Percentiles rank a stretch among this genome's conserved stretches.
Evolutionary conservation across 1,140 invertebrate genomes (phyloP).

Genomic region (Laodelphax striatellus): DNA sequence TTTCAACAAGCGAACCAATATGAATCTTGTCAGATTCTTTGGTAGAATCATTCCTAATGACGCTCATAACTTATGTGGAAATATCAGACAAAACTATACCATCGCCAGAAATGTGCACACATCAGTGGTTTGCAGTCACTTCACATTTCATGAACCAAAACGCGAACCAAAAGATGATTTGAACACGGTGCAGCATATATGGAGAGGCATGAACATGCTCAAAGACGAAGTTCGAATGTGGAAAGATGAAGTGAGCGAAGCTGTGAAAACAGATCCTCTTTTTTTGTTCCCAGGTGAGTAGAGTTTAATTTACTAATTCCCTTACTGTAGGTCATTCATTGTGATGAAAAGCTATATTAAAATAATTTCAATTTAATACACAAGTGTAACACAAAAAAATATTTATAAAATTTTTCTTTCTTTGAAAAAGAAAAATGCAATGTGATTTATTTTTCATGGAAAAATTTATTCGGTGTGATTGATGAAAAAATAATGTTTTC

Average conservation of each 20-base stretch:
- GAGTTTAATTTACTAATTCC: neutral
- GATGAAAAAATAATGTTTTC: slow-evolving; percentile 15
- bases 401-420: too few relatives aligned
- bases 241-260: slow-evolving; percentile 54
- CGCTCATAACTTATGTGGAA: too few relatives aligned
- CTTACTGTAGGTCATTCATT: too few relatives aligned
- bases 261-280: slow-evolving; percentile 44
- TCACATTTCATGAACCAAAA: neutral
- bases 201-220: slow-evolving; percentile 47
- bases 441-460: neutral
- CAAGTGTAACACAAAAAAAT: too few relatives aligned
- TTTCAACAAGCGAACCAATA: too few relatives aligned
- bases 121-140: neutral
- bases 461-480: neutral
- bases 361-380: too few relatives aligned
- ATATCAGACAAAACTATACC: too few relatives aligned
- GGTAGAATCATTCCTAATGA: too few relatives aligned
- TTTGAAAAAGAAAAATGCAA: too few relatives aligned
- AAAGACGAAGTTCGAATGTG: slow-evolving; percentile 53
- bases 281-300: slow-evolving; percentile 38
- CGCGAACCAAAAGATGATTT: neutral
- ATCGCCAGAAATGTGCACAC: too few relatives aligned
- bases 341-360: too few relatives aligned
- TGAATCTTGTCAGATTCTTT: too few relatives aligned
- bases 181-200: slow-evolving; percentile 31